Conservation (phyloP, 2,888 invertebrate genomes). For the Oscheius sp. region DNA sequence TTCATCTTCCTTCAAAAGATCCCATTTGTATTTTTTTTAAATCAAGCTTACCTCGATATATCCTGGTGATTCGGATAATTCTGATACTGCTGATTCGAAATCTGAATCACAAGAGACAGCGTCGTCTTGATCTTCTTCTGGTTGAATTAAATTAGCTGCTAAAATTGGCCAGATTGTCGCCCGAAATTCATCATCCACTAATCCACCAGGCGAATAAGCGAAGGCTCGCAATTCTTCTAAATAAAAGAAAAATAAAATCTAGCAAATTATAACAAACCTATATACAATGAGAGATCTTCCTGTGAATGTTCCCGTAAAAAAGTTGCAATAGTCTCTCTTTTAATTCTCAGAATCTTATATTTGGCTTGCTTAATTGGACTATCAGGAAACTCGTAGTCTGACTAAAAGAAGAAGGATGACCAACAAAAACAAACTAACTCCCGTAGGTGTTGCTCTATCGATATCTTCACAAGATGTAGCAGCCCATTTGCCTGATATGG, state of each 20-base stretch:
- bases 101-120: slow-evolving; percentile 54
- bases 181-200: slow-evolving; percentile 60
- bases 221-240: slow-evolving; percentile 52
- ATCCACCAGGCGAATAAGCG: slow-evolving; percentile 52
- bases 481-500: slow-evolving; percentile 38
- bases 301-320: slow-evolving; percentile 43
- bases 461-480: slow-evolving; percentile 48
- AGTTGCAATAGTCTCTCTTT: slow-evolving; percentile 43
- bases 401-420: slow-evolving; percentile 18
- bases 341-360: slow-evolving; percentile 41
- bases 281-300: slow-evolving; percentile 43
- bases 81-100: slow-evolving; percentile 61
- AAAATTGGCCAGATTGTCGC: slow-evolving; percentile 59
- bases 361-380: slow-evolving; percentile 44
- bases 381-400: slow-evolving; percentile 24
- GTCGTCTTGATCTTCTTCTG: slow-evolving; percentile 41
- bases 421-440: not conserved
- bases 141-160: slow-evolving; percentile 39
- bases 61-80: slow-evolving; percentile 30
- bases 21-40: not conserved
- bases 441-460: slow-evolving; percentile 24
- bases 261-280: slow-evolving; percentile 25
- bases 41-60: slow-evolving; percentile 13
- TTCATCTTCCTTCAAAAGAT: slow-evolving; percentile 20
- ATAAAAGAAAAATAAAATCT: slow-evolving; percentile 7